Evolutionary conservation across 2,113 vertebrate genomes (phyloP).

Genomic region (Sapayoa aenigma): DNA sequence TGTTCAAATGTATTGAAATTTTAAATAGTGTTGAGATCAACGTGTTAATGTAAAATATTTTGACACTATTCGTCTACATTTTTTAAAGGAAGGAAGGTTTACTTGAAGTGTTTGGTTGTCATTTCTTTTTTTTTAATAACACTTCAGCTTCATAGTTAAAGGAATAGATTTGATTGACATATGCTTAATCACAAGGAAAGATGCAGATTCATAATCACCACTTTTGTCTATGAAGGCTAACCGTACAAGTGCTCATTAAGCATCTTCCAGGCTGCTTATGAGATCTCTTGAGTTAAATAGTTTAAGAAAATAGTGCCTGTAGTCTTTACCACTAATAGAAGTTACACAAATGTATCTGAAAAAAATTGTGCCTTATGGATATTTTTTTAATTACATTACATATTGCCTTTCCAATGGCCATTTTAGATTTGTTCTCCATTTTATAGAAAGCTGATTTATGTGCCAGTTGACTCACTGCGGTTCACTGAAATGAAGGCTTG

Average conservation of each 20-base stretch:
- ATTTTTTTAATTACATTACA: background rate
- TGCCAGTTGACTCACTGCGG: background rate
- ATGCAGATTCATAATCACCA: background rate
- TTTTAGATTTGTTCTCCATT: background rate
- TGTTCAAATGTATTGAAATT: background rate
- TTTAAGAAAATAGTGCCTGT: background rate
- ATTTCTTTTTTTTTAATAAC: background rate
- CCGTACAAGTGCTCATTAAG: background rate
- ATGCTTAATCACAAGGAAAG: background rate
- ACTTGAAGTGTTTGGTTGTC: background rate
- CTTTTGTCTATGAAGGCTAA: background rate
- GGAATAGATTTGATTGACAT: background rate
- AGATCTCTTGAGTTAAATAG: background rate
- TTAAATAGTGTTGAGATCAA: background rate
- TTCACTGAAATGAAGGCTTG: conserved; percentile 3
- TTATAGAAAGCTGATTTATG: conserved; percentile 16
- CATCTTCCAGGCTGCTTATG: background rate
- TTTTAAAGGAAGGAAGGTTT: background rate
- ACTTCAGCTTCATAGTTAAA: background rate
- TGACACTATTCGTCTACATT: background rate
- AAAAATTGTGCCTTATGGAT: background rate
- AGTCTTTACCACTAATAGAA: background rate
- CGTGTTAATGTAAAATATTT: background rate
- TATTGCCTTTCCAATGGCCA: background rate
- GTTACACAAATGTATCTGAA: background rate